Evolutionary conservation across 2,113 vertebrate genomes (phyloP).

Genomic region (Tenebrosternarchus preto): DNA sequence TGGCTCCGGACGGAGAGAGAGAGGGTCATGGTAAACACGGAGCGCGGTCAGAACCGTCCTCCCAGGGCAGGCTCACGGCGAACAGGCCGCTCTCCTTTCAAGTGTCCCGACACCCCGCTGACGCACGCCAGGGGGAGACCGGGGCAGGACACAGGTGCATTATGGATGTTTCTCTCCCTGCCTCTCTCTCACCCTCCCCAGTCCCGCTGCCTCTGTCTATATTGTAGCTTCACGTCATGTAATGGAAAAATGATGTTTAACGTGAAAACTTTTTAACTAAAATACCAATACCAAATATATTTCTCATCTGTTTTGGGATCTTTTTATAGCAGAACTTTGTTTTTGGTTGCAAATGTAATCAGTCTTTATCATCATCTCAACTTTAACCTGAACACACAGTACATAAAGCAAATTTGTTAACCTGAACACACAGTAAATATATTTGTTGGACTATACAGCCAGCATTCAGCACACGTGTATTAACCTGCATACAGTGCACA

Average conservation of each 20-base stretch:
- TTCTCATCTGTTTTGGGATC: too few species aligned
- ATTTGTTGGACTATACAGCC: too few species aligned
- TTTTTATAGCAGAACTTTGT: too few species aligned
- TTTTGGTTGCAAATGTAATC: too few species aligned
- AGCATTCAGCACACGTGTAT: too few species aligned
- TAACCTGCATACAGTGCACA: too few species aligned
- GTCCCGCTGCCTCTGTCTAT: neutral
- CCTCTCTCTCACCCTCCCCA: neutral
- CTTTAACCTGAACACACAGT: too few species aligned
- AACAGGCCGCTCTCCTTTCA: slow-evolving; percentile 19
- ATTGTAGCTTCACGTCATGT: neutral
- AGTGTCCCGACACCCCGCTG: slow-evolving; percentile 1
- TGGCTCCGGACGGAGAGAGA: neutral
- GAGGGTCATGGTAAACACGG: slow-evolving; percentile 25
- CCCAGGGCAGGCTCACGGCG: slow-evolving; percentile 20
- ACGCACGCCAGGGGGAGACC: neutral
- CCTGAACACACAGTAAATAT: too few species aligned
- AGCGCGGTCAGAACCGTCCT: slow-evolving; percentile 20
- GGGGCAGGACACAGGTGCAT: neutral
- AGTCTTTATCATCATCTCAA: too few species aligned
- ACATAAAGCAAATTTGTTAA: too few species aligned
- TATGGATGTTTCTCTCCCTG: neutral
- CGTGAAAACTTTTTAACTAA: too few species aligned
- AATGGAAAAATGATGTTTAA: neutral
- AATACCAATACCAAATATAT: too few species aligned